These are phyloP conservation scores for Chiloscyllium plagiosum DNA, from an alignment of 2,113 vertebrate genomes.

Conservation along the genomic window DNA sequence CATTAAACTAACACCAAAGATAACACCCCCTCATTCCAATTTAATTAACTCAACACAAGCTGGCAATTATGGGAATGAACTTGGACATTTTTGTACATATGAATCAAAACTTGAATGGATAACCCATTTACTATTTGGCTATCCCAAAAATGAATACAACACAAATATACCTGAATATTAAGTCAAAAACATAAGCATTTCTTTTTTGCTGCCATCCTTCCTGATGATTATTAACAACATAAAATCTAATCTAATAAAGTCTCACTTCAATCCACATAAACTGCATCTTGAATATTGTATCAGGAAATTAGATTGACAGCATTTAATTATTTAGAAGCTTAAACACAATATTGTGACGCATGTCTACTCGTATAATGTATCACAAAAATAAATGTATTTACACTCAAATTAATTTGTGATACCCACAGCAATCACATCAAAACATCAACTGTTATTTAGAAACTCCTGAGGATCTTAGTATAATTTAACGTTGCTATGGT, in stretches of 20 bases:
- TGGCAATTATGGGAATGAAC: not conserved
- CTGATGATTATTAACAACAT: not conserved
- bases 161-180: not conserved
- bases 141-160: not conserved
- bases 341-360: conserved; percentile 7
- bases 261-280: not conserved
- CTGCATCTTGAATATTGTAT: not conserved
- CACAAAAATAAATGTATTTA: conserved; percentile 18
- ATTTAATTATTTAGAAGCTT: conserved; percentile 26
- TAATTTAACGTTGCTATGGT: conserved; percentile 31
- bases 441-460: not conserved
- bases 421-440: not conserved
- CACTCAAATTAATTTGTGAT: not conserved
- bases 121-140: not conserved
- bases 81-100: not conserved
- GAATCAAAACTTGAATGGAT: not conserved
- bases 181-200: not conserved
- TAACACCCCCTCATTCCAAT: not conserved
- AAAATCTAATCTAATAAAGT: not conserved
- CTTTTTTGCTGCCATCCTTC: not conserved
- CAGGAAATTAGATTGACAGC: not conserved
- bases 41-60: not conserved
- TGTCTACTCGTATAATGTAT: not conserved
- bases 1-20: not conserved
- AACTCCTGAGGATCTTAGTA: not conserved